Evolutionary conservation across 2,113 vertebrate species (phyloP), one percentile per base, ranked within the genome.

Genomic region (Xenus cinereus): DNA sequence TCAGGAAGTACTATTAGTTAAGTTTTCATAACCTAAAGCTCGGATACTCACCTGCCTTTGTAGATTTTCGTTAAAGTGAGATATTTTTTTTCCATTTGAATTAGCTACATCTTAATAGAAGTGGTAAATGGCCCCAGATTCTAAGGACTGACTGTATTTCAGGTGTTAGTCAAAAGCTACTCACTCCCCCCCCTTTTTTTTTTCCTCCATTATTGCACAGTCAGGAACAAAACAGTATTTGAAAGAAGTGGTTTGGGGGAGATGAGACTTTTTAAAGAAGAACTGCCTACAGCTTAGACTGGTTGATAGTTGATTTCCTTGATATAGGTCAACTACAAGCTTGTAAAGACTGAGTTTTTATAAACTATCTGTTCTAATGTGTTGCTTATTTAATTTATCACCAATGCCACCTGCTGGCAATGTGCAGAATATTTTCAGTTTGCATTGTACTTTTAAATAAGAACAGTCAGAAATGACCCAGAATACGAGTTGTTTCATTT

Each of bases 401-500:
- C 27, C 96, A 37, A 35, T 97, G 97, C 96, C 97, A 97, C 78
- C 96, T 98, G 59, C 94, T 96, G 95, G 86, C 78, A 90, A 35
- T 26, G 35, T 41, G 67, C 26, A 15, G 43, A 91, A 75, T 95
- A 87, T 15, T 92, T 93, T 88, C 32, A 30, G 20, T 90, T 88
- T 56, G 39, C 54, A 12, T 43, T 82, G 16, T 56, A 19, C 6
- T 73, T 90, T 24, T 10, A 54, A 43, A 8, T 37, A 23, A 0
- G 1, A 68, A 10, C 12, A 3, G 35, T 56, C 53, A 46, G 24
- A 66, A 71, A 19, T 64, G 10, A 84, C 28, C 20, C 12, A 51
- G 63, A 77, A 20, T 4, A 3, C 32, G n/a, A 78, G 33, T n/a
- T 62, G 26, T 79, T 88, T 77, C 22, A 13, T 26, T 86, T 71